A percentile compares a stretch with the other conserved stretches of the same genome.
phyloP scores from a whole-genome alignment of 2,113 vertebrate species.

The Rhinopomastus cyanomelas region DNA sequence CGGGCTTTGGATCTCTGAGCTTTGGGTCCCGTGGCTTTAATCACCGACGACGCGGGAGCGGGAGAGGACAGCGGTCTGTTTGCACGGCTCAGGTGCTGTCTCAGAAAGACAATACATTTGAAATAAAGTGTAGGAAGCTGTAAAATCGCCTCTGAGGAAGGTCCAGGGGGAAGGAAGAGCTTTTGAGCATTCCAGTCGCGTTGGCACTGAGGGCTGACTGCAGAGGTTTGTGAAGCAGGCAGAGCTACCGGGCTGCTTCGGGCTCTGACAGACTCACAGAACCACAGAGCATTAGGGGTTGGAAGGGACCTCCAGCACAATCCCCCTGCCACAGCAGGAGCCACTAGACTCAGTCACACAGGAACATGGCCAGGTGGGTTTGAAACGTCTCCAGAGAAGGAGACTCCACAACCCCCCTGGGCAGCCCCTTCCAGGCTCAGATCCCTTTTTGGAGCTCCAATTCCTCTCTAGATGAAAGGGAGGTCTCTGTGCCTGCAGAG shows the following conservation, averaged over 20 bases:
- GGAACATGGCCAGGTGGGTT: too few species aligned
- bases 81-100: not conserved
- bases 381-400: too few species aligned
- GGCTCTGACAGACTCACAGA: too few species aligned
- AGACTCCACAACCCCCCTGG: too few species aligned
- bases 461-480: not conserved
- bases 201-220: not conserved
- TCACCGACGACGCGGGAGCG: not conserved
- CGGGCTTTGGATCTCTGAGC: not conserved
- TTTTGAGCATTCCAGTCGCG: not conserved
- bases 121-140: not conserved
- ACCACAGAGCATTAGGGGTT: too few species aligned
- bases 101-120: not conserved
- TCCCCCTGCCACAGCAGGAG: too few species aligned
- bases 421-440: too few species aligned
- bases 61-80: not conserved
- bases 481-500: not conserved
- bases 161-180: not conserved
- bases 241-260: not conserved
- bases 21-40: constrained; percentile 22
- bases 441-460: not conserved
- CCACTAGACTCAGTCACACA: too few species aligned
- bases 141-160: not conserved
- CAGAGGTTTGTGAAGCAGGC: not conserved
- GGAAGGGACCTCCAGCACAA: too few species aligned